phyloP scores from a whole-genome alignment of 2,797 vertebrate genomes.

The Tapirus indicus region DNA sequence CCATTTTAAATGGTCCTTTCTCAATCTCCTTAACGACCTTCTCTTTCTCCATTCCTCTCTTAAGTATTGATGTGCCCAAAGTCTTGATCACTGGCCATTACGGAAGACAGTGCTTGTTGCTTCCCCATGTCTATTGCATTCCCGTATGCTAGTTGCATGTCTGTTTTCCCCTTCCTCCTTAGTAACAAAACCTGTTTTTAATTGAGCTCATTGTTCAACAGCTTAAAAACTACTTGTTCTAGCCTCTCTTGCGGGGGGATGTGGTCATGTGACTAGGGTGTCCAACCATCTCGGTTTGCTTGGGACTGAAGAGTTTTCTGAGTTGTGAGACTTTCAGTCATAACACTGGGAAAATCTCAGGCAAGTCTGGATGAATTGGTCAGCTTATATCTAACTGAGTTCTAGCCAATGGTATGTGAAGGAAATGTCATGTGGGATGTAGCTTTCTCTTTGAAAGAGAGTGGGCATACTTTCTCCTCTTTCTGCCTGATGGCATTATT shows the following conservation, averaged over 20 bases:
- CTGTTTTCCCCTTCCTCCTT: background rate
- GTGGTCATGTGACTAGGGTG: background rate
- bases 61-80: too few relatives aligned
- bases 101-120: background rate
- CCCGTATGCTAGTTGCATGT: fast-evolving
- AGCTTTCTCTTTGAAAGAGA: background rate
- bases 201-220: background rate
- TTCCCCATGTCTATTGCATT: background rate
- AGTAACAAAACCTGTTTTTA: background rate
- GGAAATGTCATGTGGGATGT: background rate
- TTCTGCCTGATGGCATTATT: background rate
- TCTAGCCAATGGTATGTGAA: background rate
- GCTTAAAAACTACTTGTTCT: background rate
- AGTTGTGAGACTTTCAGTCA: background rate
- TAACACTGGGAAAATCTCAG: background rate
- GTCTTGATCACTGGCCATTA: background rate
- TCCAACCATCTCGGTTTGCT: background rate
- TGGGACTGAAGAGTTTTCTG: background rate
- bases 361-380: background rate
- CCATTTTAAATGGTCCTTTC: background rate
- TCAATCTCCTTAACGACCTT: background rate
- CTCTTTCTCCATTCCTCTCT: background rate
- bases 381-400: background rate
- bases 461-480: fast-evolving
- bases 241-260: background rate